Evolutionary conservation across 2,888 invertebrate genomes (phyloP).

Genomic region (Papilio elwesi): DNA sequence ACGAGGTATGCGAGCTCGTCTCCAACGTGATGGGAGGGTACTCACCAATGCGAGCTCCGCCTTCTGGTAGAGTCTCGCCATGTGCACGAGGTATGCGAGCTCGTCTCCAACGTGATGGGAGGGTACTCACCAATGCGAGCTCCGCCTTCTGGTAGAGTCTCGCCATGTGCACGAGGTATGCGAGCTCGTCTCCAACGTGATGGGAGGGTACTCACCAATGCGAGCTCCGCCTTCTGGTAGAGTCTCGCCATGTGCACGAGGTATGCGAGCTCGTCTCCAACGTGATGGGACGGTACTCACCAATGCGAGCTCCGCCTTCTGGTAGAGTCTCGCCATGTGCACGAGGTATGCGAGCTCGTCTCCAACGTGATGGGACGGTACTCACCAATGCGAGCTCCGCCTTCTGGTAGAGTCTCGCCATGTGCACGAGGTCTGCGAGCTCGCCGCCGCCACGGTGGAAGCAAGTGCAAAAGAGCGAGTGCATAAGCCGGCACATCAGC

Average conservation of each 20-base stretch:
- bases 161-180: conserved; percentile 85
- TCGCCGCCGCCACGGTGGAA: conserved; percentile 86
- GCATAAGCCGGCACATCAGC: conserved; percentile 88
- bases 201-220: conserved; percentile 80
- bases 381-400: too few relatives aligned
- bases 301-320: too few relatives aligned
- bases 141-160: conserved; percentile 87
- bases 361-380: too few relatives aligned
- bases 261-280: conserved; percentile 82
- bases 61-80: conserved; percentile 87
- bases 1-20: too few relatives aligned
- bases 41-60: conserved; percentile 86
- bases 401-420: conserved; percentile 86
- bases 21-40: conserved; percentile 29
- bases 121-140: conserved; percentile 82
- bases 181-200: too few relatives aligned
- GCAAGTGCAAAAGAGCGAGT: conserved; percentile 89
- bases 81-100: too few relatives aligned
- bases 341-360: conserved; percentile 83
- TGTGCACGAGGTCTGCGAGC: conserved; percentile 82
- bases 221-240: conserved; percentile 87
- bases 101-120: too few relatives aligned
- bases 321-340: conserved; percentile 86
- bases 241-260: conserved; percentile 85
- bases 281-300: too few relatives aligned